These are phyloP conservation scores for Eumaeus atala DNA, from an alignment of 1,140 invertebrate genomes.

Conservation along the genomic window DNA sequence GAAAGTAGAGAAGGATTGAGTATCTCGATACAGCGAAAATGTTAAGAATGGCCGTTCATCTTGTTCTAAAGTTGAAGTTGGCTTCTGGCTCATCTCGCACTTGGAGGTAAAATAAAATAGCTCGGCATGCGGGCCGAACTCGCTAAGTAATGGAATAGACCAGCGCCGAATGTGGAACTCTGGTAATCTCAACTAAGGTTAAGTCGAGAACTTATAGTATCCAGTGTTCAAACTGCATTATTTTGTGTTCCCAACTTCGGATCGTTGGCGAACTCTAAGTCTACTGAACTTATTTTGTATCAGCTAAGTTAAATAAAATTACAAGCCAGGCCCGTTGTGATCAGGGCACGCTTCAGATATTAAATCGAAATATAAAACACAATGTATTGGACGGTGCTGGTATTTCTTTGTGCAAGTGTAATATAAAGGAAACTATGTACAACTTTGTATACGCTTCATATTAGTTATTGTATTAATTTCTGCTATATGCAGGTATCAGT, in stretches of 20 bases:
- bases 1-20: too few species aligned
- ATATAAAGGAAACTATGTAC: too few species aligned
- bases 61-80: slow-evolving; percentile 48
- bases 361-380: slow-evolving; percentile 1
- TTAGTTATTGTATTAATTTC: too few species aligned
- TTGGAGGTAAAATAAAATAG: slow-evolving; percentile 41
- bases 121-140: slow-evolving; percentile 35
- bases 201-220: slow-evolving; percentile 57
- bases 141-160: slow-evolving; percentile 55
- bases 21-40: too few species aligned
- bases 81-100: background rate
- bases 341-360: background rate
- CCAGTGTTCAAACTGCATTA: slow-evolving; percentile 48
- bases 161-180: slow-evolving; percentile 35
- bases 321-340: slow-evolving; percentile 1
- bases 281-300: slow-evolving; percentile 38
- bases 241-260: slow-evolving; percentile 44
- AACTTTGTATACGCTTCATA: too few species aligned
- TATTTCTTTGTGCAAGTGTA: too few species aligned
- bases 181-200: slow-evolving; percentile 59
- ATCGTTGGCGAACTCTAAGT: slow-evolving; percentile 32
- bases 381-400: background rate
- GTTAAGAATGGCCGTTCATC: slow-evolving; percentile 37
- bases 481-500: too few species aligned
- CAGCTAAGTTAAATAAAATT: slow-evolving; percentile 20